Base-by-base conservation (phyloP, 1,140 invertebrate species). In the Rhynchophorus ferrugineus region DNA sequence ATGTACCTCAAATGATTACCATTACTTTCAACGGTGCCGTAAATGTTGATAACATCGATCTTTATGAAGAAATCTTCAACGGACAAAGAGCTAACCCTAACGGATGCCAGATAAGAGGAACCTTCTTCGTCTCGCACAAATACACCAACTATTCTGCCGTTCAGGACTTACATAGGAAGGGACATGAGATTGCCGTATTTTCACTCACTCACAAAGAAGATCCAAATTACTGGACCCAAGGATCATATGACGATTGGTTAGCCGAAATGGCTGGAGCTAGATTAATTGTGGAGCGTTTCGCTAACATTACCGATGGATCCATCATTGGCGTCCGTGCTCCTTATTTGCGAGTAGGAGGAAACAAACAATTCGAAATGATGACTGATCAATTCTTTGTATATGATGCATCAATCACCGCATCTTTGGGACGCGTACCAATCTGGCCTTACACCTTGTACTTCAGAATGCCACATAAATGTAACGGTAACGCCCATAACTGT, bases 401-500 rank as follows among this genome's bases (percentile, higher is more conserved):
- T 68, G 91, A 95, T 68, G 88, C 91, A 3, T 93, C 91, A 2
- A 94, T 95, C 63, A 94, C 91, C 0, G 91, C 90, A 17, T 86
- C 91, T 3, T 75, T 92, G 45, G 82, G 85, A 11, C 83, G 89
- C 24, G 87, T 90, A 3, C 91, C 91, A 21, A 88, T 95, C 64
- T 96, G 92, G 92, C 92, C 92, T 0, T 95, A 95, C 76, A 96
- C 91, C 1, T 73, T 95, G 11, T 94, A 93, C 75, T 95, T 91
- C 82, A 78, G 88, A 20, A 94, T 95, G 87, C 91, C 91, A 0
- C 90, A 94, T 70, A 92, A 90, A 68, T 95, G 91, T 69, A 91
- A 92, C 68, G 91, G 90, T 56, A 94, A 93, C 68, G 87, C 87
- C 11, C 86, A 92, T 61, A 93, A 92, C 65, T 93, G 91, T 65